Evolutionary conservation across 2,113 vertebrate species (phyloP), one percentile per base, ranked within the genome.

Genomic region (Rhabdornis inornatus): DNA sequence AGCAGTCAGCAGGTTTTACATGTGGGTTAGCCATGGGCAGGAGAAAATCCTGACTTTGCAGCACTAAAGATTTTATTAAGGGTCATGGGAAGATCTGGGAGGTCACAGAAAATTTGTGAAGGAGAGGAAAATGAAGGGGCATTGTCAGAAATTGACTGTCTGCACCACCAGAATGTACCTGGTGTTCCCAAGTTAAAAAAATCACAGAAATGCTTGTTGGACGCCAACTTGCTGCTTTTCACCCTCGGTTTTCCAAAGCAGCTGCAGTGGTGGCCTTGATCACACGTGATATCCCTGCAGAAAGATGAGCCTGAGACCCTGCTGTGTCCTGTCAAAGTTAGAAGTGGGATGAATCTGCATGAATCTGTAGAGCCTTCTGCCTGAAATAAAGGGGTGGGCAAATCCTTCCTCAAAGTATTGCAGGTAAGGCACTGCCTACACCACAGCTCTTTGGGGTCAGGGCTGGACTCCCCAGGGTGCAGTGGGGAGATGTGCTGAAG

Each of bases 11-110:
- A 71, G 33, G 12, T 52, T 84, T 72, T 53, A n/a, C 25, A 27
- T 25, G 12, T 60, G 44, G 13, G 5, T 20, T 72, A 31, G 25
- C 16, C 22, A 57, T 0, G 0, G 15, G 31, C n/a, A 77, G 56
- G 39, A 65, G 37, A 47, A 66, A 71, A 44, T 35, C 50, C n/a
- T 80, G 7, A 40, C 19, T 68, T 61, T 18, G 9, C 31, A 59
- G 56, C 42, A 37, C 39, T 71, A 11, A 60, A 83, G 10, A 9
- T 59, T 92, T 89, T 61, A 57, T 45, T 70, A 45, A 74, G 45
- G 19, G 4, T 42, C 35, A 20, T 21, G 30, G 22, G 22, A 80
- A 8, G 8, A 44, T 40, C 28, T 65, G 15, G 13, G 30, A 55
- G 11, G 13, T 53, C 2, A 2, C 40, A 66, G 39, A 71, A 81